Base-by-base conservation (phyloP, 2,888 invertebrate species). In the Drosophila nr. medialis region DNA sequence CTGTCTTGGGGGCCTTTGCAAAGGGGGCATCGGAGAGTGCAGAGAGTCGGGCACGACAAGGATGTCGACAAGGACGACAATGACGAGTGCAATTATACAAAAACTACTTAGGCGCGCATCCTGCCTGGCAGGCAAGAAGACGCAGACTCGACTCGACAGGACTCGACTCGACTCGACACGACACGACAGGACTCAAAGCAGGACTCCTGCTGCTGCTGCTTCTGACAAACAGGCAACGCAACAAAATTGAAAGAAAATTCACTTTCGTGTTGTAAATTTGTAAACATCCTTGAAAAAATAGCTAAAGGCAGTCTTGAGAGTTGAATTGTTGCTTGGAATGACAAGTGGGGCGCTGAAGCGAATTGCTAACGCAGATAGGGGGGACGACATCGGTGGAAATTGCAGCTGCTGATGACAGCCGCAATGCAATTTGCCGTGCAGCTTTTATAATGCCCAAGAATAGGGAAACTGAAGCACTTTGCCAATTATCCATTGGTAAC, bases 211-310 rank as follows among this genome's bases (percentile, higher is more conserved):
- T 58, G 18, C 58, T 64, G 65, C 60, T 51, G 62, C 65, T 48
- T 11, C 60, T 64, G 81, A 56, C 86, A 83, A 82, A 65, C 75
- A 72, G 74, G 70, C 66, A 64, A 63, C 74, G 70, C 75, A 67
- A 74, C 79, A 88, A 86, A 86, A 86, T 86, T 89, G 90, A 86
- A 90, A 86, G 89, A 87, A 87, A 87, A 87, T 90, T 90, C 87
- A 90, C 90, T 87, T 87, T 90, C 86, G 87, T 84, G 90, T 89
- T 86, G 89, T 90, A 90, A 87, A 87, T 87, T 87, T 89, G 87
- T 86, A 89, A 87, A 87, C 87, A 87, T 87, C 90, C 90, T 87
- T 81, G 90, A 83, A 84, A 88, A 86, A 86, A 81, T 80, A 85
- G 79, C 88, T 72, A 58, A 72, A 72, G 88, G 82, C 90, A 62